Evolutionary conservation across 2,113 vertebrate genomes (phyloP).

Genomic region (Glareola pratincola): DNA sequence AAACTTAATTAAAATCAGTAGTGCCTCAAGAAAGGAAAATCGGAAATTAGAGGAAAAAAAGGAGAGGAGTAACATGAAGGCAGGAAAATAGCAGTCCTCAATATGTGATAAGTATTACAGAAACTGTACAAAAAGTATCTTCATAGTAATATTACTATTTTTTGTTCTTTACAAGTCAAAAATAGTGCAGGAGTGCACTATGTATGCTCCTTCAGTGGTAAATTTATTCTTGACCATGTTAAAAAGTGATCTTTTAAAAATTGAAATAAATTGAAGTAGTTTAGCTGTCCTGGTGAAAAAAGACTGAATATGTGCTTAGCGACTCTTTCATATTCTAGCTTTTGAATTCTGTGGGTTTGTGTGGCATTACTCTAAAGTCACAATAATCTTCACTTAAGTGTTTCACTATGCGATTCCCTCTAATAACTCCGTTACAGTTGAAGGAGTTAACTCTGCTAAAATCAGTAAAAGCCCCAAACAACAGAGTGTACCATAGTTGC

Average conservation of each 20-base stretch:
- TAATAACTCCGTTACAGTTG: background rate
- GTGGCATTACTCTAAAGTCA: background rate
- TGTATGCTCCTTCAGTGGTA: background rate
- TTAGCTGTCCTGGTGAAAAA: background rate
- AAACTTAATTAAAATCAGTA: background rate
- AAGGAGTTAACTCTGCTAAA: background rate
- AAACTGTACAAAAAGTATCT: background rate
- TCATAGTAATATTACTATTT: background rate
- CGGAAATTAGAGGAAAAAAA: background rate
- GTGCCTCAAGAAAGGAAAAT: background rate
- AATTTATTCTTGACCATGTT: background rate
- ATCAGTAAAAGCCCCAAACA: background rate
- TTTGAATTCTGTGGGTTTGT: background rate
- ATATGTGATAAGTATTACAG: background rate
- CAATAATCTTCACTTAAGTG: background rate
- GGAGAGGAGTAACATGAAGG: background rate
- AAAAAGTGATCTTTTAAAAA: background rate
- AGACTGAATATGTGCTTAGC: background rate
- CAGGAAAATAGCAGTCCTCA: background rate
- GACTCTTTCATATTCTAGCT: background rate
- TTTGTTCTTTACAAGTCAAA: background rate
- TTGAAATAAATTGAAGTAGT: background rate
- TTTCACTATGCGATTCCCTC: background rate
- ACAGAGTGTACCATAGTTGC: background rate
- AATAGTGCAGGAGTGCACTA: background rate